Evolutionary conservation across 2,113 vertebrate genomes (phyloP), one percentile per base, ranked within the genome.

Genomic region (Barbus barbus): DNA sequence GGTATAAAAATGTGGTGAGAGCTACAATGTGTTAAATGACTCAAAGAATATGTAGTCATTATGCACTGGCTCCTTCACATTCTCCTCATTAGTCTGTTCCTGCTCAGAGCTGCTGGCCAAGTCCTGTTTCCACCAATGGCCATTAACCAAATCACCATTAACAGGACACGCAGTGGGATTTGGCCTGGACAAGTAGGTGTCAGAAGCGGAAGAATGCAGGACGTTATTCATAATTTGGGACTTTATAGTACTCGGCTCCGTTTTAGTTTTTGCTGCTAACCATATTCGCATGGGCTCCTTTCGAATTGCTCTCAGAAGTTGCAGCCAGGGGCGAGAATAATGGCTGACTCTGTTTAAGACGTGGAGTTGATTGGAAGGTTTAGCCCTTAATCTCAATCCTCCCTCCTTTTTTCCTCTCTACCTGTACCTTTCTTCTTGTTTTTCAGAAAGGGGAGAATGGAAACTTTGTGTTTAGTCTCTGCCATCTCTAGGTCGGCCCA

Each of bases 121-220:
- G 61, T 80, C 38, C 61, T 46, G 60, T 80, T 80, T 48, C 78
- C 61, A 63, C 78, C 78, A 67, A 80, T 80, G 41, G 60, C 41
- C 60, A 67, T 80, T 80, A 80, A 67, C 60, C 60, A 80, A 80
- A 67, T 80, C 78, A 67, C 60, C 78, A 31, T 67, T 48, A 48
- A 48, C 5, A 61, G 51, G 24, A 82, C 48, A 33, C 28, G 18
- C 41, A 67, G 24, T 80, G 78, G 41, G 60, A 22, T 31, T 48
- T 28, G 60, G 38, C 60, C 38, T 65, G 38, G 18, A 28, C 5
- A 48, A 67, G 18, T 65, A 67, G 60, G 41, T 48, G 60, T 67
- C n/a, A 80, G 41, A 48, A 48, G 26, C 0, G 24, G 60, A 80
- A 80, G 31, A 67, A 67, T 67, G 24, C 44, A 80, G 60, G 78